phyloP scores from a whole-genome alignment of 2,888 invertebrate genomes.

The Dicyrtomina minuta region DNA sequence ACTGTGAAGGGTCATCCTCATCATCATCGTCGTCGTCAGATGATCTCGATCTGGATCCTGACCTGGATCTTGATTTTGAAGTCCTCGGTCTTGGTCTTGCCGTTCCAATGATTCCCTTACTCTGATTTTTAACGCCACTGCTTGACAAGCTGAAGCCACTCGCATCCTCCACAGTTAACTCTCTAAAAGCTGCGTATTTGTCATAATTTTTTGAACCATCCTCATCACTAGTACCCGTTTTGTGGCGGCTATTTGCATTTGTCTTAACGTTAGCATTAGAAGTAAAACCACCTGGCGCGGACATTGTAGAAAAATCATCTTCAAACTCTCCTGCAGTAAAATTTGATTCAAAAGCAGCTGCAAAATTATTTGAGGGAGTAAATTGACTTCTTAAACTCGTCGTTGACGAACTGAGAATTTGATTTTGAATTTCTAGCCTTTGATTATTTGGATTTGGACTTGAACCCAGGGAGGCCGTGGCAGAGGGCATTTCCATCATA shows the following conservation, averaged over 20 bases:
- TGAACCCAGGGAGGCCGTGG: background rate
- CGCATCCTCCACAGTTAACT: slow-evolving; percentile 72
- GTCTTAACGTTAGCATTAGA: background rate
- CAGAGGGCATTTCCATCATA: slow-evolving; percentile 54
- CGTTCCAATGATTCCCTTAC: too few species aligned
- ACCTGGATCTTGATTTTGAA: background rate
- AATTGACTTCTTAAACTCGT: too few species aligned
- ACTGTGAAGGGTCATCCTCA: slow-evolving; percentile 43
- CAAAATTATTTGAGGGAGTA: slow-evolving; percentile 56
- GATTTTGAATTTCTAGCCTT: too few species aligned
- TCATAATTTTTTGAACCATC: slow-evolving; percentile 60
- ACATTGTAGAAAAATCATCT: slow-evolving; percentile 57
- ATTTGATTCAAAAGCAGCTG: slow-evolving; percentile 65
- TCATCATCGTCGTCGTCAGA: slow-evolving; percentile 54
- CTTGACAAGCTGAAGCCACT: slow-evolving; percentile 45
- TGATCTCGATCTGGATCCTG: background rate
- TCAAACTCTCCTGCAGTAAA: slow-evolving; percentile 54
- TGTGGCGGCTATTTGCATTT: background rate
- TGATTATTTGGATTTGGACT: too few species aligned
- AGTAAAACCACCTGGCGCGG: slow-evolving; percentile 53
- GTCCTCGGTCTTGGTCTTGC: too few species aligned
- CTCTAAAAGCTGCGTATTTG: slow-evolving; percentile 83
- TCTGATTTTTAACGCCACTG: background rate
- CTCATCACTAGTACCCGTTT: background rate
- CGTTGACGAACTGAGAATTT: too few species aligned